Percentiles rank a stretch among this genome's conserved stretches.
These are phyloP conservation scores for Damaliscus lunatus DNA, from an alignment of 2,113 vertebrate genomes.

Conservation along the genomic window DNA sequence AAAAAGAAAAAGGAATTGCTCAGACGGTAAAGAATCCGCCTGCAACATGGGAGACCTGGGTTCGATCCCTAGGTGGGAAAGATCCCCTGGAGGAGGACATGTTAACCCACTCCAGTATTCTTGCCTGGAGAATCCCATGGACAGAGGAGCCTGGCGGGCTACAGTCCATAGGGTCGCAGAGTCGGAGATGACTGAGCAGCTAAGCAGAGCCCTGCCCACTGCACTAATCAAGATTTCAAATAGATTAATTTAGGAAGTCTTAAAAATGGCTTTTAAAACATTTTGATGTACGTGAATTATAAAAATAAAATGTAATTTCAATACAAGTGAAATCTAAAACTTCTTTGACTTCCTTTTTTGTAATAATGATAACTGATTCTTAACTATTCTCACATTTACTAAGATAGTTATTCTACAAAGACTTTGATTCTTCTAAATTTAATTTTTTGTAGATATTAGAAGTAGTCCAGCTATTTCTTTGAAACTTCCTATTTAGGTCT, in stretches of 20 bases:
- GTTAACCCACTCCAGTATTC: background rate
- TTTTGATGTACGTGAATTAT: background rate
- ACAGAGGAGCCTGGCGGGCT: background rate
- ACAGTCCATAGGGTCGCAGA: background rate
- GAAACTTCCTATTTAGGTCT: background rate
- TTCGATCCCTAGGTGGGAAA: background rate
- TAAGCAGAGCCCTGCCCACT: background rate
- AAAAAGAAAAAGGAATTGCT: background rate
- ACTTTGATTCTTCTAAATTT: background rate
- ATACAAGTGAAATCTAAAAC: background rate
- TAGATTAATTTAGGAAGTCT: background rate
- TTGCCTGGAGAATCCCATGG: background rate
- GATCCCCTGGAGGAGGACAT: background rate
- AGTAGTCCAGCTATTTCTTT: background rate
- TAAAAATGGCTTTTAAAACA: background rate
- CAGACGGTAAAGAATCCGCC: background rate
- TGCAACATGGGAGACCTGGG: background rate
- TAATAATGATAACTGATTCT: background rate
- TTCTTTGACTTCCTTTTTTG: background rate
- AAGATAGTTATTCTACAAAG: background rate
- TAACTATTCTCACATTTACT: background rate
- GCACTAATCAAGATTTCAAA: background rate
- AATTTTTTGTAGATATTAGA: background rate
- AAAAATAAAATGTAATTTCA: background rate
- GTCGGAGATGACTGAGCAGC: background rate